Conservation (phyloP, 1,140 invertebrate genomes). For the Eupeodes corollae region DNA sequence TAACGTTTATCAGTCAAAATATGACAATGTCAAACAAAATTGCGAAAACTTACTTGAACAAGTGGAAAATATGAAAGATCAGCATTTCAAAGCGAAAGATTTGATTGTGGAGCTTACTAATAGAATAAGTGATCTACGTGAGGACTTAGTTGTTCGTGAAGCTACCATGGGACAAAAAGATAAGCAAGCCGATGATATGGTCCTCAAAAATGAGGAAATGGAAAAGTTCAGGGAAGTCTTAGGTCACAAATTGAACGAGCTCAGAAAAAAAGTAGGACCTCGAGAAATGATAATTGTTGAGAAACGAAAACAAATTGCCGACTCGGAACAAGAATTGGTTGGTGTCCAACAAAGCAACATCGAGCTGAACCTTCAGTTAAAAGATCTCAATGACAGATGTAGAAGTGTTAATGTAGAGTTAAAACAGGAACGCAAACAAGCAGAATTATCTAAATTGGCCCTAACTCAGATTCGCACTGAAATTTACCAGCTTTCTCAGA, state of each 20-base stretch:
- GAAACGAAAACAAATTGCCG: constrained; percentile 65
- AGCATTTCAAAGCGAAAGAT: constrained; percentile 54
- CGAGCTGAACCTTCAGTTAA: constrained; percentile 57
- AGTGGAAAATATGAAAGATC: constrained; percentile 42
- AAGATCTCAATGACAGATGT: constrained; percentile 65
- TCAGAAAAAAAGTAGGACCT: constrained; percentile 75
- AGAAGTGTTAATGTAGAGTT: constrained; percentile 54
- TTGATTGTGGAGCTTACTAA: constrained; percentile 61
- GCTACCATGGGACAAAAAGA: constrained; percentile 74
- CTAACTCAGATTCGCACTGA: constrained; percentile 68
- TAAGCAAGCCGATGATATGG: constrained; percentile 68
- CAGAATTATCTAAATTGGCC: constrained; percentile 50
- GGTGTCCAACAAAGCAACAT: constrained; percentile 49
- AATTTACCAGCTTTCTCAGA: constrained; percentile 59
- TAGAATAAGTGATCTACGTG: constrained; percentile 62
- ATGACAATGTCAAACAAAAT: constrained; percentile 52
- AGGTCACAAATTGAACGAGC: constrained; percentile 77
- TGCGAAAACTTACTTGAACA: constrained; percentile 52
- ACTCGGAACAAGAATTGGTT: constrained; percentile 54
- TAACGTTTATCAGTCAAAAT: constrained; percentile 73
- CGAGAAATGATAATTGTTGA: constrained; percentile 66
- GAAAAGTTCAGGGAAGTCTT: constrained; percentile 85
- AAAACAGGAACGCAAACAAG: constrained; percentile 50
- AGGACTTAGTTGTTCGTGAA: constrained; percentile 67
- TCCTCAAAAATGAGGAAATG: constrained; percentile 73